phyloP scores from a whole-genome alignment of 2,113 vertebrate species.

The Tetrao urogallus region DNA sequence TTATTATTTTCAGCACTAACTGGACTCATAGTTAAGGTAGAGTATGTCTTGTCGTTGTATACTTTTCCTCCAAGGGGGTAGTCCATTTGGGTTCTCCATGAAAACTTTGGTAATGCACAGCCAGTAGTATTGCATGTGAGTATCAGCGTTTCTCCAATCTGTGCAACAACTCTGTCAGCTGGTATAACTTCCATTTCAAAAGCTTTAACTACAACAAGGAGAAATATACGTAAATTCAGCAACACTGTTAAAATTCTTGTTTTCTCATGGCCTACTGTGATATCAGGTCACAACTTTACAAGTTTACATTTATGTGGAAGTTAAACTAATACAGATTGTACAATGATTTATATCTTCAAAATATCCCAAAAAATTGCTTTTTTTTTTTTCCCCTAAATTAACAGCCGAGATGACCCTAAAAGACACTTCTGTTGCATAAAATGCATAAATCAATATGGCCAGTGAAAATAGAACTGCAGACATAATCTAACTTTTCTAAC shows the following conservation, averaged over 20 bases:
- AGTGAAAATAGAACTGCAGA: not conserved
- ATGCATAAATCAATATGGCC: not conserved
- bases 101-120: conserved; percentile 73
- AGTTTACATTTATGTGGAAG: not conserved
- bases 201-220: conserved; percentile 43
- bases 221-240: not conserved
- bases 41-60: not conserved
- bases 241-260: not conserved
- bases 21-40: conserved; percentile 69
- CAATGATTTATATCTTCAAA: not conserved
- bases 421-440: not conserved
- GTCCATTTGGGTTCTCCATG: conserved; percentile 76
- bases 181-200: conserved; percentile 65
- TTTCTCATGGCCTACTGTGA: not conserved
- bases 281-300: not conserved
- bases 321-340: not conserved
- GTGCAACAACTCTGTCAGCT: conserved; percentile 16
- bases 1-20: conserved; percentile 59
- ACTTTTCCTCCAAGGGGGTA: conserved; percentile 67
- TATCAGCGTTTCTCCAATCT: conserved; percentile 55
- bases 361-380: not conserved
- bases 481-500: not conserved
- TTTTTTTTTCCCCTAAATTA: not conserved
- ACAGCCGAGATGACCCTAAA: not conserved
- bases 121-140: conserved; percentile 68